phyloP scores from a whole-genome alignment of 2,888 invertebrate species.

The Anorthoa munda region DNA sequence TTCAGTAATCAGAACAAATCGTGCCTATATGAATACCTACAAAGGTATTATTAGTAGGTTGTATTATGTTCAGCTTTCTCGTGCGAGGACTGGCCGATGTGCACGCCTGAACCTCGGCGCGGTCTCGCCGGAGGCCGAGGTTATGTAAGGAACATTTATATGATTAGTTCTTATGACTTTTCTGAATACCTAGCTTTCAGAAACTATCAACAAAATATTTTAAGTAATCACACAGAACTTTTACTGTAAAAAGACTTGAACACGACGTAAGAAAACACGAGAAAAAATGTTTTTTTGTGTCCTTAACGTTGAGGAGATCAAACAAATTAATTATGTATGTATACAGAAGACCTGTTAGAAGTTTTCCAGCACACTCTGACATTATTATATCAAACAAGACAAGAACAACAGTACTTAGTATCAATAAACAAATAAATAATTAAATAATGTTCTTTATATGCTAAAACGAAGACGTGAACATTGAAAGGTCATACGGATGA shows the following conservation, averaged over 20 bases:
- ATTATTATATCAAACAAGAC: neutral
- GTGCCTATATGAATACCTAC: neutral
- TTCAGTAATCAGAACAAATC: neutral
- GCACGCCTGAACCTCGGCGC: constrained; percentile 74
- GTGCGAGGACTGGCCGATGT: constrained; percentile 79
- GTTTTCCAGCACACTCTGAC: neutral
- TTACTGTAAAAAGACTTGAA: neutral
- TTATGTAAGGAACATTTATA: constrained; percentile 86
- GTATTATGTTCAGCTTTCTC: constrained; percentile 42
- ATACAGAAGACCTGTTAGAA: neutral
- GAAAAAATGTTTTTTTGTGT: neutral
- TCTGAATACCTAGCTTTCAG: no score
- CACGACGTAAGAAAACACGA: neutral
- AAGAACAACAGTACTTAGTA: neutral
- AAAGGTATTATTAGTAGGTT: neutral
- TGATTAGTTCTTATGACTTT: no score
- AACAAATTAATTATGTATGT: neutral
- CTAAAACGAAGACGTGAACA: constrained; percentile 3
- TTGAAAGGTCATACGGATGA: constrained; percentile 24
- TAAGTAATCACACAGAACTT: neutral
- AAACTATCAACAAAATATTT: neutral
- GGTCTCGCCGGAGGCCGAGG: constrained; percentile 75
- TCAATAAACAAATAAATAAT: neutral
- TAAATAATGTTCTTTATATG: neutral
- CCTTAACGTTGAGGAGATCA: neutral